Base-by-base conservation (phyloP, 2,888 invertebrate genomes). In the Thysanoteuthis rhombus region DNA sequence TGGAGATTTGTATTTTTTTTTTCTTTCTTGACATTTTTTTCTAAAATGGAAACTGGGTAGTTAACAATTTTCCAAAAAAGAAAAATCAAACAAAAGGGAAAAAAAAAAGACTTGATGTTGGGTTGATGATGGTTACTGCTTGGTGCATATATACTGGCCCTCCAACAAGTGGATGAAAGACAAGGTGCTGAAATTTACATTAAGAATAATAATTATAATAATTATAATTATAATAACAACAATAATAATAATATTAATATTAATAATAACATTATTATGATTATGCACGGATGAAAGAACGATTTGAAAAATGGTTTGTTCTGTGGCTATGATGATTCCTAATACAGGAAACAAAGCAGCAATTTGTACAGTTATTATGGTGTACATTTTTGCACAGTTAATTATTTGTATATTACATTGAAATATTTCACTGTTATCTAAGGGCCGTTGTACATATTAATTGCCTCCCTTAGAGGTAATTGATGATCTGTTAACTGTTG, bases 351-450 rank as follows among this genome's bases (percentile, higher is more conserved):
- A 52, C 39, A 22, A 92, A 92, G 92, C 92, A 45, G 92, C 92
- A 92, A 92, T 92, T 45, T 92, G 92, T 92, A 92, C 92, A 92
- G 92, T 92, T 92, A 92, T 90, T 90, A 39, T 90, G 10, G 40
- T 40, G 92, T 92, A 92, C 92, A 92, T 92, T 92, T 40, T 40
- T 75, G n/a, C 92, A 92, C 92, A 45, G 92, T 92, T 92, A 36
- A 45, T 92, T 92, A 92, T 92, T 92, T 92, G 92, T 92, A 92
- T 92, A 92, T 42, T 92, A 40, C 45, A 92, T 92, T 92, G 40
- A 92, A 92, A 42, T 92, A 92, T 40, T 92, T 42, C 75, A 75
- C 42, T 92, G 92, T 92, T 92, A 92, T 92, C 45, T 92, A 92
- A 92, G 92, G 92, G n/a, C 45, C 92, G 28, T 92, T 92, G 92